Percentiles rank a stretch among this genome's conserved stretches.
phyloP scores from a whole-genome alignment of 1,140 invertebrate genomes.

The Drosophila punjabiensis region DNA sequence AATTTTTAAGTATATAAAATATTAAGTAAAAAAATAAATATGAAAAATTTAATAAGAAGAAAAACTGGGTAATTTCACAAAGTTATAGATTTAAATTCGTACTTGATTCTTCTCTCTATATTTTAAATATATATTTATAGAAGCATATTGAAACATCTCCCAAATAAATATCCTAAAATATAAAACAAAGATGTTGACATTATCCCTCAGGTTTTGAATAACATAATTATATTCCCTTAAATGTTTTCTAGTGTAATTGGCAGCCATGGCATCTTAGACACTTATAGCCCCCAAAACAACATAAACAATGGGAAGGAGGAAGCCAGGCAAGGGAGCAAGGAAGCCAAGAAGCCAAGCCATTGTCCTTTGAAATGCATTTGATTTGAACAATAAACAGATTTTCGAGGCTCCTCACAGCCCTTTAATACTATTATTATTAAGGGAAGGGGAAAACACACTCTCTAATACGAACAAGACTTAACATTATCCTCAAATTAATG shows the following conservation, averaged over 20 bases:
- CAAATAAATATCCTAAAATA: not conserved
- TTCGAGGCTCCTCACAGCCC: not conserved
- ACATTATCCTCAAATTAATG: not conserved
- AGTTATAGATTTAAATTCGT: no score
- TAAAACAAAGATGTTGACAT: not conserved
- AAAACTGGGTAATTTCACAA: no score
- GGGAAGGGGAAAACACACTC: not conserved
- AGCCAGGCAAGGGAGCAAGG: no score
- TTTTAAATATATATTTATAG: not conserved
- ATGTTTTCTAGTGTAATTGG: conserved; percentile 6
- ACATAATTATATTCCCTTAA: not conserved
- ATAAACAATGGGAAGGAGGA: conserved; percentile 1
- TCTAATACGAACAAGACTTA: not conserved
- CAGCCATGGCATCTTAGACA: not conserved
- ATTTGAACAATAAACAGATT: not conserved
- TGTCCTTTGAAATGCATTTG: not conserved
- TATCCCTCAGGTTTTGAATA: not conserved
- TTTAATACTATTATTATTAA: not conserved
- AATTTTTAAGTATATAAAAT: not conserved
- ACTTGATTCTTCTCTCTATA: not conserved
- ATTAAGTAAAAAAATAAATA: no score
- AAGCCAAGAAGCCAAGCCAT: not conserved
- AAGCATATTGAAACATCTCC: not conserved
- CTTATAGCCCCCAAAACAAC: not conserved
- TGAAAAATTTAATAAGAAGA: no score